Base-by-base conservation (phyloP, 2,113 vertebrate genomes). In the Podarcis muralis region DNA sequence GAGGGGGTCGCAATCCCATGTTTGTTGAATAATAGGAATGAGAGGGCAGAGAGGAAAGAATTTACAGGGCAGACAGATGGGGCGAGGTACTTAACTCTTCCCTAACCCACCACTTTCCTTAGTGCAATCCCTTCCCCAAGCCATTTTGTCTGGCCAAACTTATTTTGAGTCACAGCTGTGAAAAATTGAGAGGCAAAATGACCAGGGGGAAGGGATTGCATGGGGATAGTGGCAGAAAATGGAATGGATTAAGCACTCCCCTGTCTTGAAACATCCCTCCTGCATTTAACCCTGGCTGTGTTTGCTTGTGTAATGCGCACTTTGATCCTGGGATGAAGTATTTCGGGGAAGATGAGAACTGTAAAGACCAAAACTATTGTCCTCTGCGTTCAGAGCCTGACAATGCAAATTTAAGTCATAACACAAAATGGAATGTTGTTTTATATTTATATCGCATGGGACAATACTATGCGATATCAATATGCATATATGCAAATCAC, bases 401-500 rank as follows among this genome's bases (percentile, higher is more conserved):
- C 59, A 66, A 79, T 68, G 25, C 30, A 71, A 40, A 71, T 87
- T 71, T 48, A 71, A 87, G 53, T 32, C n/a, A 27, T 35, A 35
- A n/a, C 22, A 35, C n/a, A 59, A 71, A 53, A 35, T 25, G 37
- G 57, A 48, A 20, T 80, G 22, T 57, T 80, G 40, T 57, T 23
- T 80, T 80, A 32, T 80, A 35, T 87, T 80, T 80, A 18, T 57
- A 80, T 71, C 22, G 1, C 59, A 32, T 86, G 59, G 74, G 57
- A 77, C 53, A 86, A 79, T 78, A 48, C 18, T 48, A 30, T 48
- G 59, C 8, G 15, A 65, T 35, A 87, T 81, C 65, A 57, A 71
- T 87, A 80, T 80, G 77, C 62, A 87, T 79, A 69, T 69, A 66
- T 78, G 57, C 35, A 86, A 77, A 86, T 69, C 18, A 57, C 57